These are phyloP conservation scores for Ficedula albicollis DNA, from an alignment of 2,797 vertebrate species.

Conservation along the genomic window DNA sequence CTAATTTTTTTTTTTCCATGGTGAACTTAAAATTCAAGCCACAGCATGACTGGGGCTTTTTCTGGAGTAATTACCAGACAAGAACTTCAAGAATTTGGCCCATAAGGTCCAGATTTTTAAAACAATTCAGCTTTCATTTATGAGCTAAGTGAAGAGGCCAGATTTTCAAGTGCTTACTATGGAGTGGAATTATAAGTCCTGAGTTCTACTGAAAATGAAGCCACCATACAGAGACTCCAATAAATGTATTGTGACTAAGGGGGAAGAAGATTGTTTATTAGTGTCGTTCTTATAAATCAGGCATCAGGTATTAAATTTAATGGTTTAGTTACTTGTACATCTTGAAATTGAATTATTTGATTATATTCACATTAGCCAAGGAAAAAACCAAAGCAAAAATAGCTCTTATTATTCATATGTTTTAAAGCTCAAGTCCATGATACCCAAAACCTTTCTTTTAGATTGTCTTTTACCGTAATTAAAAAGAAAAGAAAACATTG, in stretches of 20 bases:
- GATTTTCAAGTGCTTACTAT: background rate
- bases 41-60: background rate
- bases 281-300: background rate
- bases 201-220: background rate
- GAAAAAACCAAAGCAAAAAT: background rate
- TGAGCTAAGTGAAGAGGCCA: background rate
- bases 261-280: background rate
- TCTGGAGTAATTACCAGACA: background rate
- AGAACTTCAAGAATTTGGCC: background rate
- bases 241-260: background rate
- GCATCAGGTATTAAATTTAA: background rate
- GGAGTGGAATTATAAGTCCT: background rate
- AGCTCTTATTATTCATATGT: background rate
- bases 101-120: background rate
- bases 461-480: background rate
- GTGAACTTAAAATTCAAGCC: background rate
- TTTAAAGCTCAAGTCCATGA: background rate
- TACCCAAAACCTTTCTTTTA: background rate
- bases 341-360: background rate
- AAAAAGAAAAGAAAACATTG: background rate
- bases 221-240: accelerated
- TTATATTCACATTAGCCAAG: background rate
- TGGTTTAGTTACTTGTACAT: background rate
- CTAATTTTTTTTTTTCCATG: background rate
- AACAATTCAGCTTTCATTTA: background rate